Evolutionary conservation across 2,797 vertebrate species (phyloP).

Genomic region (Zonotrichia albicollis): DNA sequence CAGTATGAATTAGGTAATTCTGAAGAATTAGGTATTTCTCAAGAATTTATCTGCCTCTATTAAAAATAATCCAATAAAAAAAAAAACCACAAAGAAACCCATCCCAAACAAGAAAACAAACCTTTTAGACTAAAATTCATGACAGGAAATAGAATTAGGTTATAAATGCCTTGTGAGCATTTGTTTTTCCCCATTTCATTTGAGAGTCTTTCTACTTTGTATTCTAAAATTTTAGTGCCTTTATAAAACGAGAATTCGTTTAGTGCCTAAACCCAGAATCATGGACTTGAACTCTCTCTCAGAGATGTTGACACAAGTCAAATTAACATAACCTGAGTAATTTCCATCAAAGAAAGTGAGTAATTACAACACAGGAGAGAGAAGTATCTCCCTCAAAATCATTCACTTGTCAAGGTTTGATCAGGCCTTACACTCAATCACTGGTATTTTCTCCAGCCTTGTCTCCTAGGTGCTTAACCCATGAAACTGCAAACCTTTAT

Average conservation of each 20-base stretch:
- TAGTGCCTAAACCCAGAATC: neutral
- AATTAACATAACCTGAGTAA: neutral
- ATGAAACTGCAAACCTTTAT: neutral
- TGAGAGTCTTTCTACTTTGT: neutral
- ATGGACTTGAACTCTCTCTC: neutral
- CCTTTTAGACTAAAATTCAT: neutral
- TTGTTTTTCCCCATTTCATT: neutral
- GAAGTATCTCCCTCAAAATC: neutral
- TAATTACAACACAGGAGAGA: neutral
- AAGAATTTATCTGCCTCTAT: neutral
- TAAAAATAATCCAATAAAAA: neutral
- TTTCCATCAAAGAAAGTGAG: neutral
- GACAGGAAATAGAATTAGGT: neutral
- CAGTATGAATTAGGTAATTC: neutral
- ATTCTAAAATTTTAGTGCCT: neutral
- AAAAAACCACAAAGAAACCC: too few relatives aligned
- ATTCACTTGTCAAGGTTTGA: neutral
- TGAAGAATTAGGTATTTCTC: neutral
- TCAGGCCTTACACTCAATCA: neutral
- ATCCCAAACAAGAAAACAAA: neutral
- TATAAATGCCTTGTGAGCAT: neutral
- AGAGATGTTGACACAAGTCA: neutral
- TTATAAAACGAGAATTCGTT: neutral
- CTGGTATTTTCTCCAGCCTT: neutral
- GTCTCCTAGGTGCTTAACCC: neutral